Evolutionary conservation across 2,113 vertebrate genomes (phyloP).

Genomic region (Scomber japonicus): DNA sequence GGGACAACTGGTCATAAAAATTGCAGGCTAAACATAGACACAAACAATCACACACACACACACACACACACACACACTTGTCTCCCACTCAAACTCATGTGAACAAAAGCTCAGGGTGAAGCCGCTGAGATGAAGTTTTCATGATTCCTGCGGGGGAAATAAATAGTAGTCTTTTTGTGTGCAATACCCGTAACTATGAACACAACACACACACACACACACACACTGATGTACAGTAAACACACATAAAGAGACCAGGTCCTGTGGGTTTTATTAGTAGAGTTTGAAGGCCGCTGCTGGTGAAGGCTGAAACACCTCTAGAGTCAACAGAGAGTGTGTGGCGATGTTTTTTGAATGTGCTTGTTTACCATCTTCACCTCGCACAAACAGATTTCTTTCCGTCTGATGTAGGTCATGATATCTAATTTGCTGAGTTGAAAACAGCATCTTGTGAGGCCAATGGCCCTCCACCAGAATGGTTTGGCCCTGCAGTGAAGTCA

Average conservation of each 20-base stretch:
- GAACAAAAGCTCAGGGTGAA: constrained; percentile 40
- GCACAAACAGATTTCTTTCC: too few relatives aligned
- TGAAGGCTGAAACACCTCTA: too few relatives aligned
- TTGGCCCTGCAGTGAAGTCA: too few relatives aligned
- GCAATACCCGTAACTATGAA: constrained; percentile 3
- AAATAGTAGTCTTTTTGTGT: constrained; percentile 3
- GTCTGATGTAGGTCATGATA: too few relatives aligned
- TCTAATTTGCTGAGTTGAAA: too few relatives aligned
- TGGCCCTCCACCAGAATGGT: too few relatives aligned
- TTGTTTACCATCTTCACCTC: too few relatives aligned
- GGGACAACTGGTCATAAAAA: constrained; percentile 51
- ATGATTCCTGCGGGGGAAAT: constrained; percentile 20
- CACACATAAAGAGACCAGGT: background rate
- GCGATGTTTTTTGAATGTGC: too few relatives aligned
- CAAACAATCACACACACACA: background rate
- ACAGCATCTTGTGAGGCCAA: too few relatives aligned
- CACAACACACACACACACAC: background rate
- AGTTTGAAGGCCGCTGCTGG: background rate
- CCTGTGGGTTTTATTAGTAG: constrained; percentile 22
- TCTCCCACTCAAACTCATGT: constrained; percentile 34
- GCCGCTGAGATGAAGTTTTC: constrained; percentile 43
- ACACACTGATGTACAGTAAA: background rate
- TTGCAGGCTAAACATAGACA: constrained; percentile 37
- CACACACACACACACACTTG: constrained; percentile 12
- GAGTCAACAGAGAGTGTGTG: too few relatives aligned